Percentiles rank a stretch among this genome's conserved stretches.
These are phyloP conservation scores for Coilia nasus DNA, from an alignment of 2,797 vertebrate genomes.

Conservation along the genomic window DNA sequence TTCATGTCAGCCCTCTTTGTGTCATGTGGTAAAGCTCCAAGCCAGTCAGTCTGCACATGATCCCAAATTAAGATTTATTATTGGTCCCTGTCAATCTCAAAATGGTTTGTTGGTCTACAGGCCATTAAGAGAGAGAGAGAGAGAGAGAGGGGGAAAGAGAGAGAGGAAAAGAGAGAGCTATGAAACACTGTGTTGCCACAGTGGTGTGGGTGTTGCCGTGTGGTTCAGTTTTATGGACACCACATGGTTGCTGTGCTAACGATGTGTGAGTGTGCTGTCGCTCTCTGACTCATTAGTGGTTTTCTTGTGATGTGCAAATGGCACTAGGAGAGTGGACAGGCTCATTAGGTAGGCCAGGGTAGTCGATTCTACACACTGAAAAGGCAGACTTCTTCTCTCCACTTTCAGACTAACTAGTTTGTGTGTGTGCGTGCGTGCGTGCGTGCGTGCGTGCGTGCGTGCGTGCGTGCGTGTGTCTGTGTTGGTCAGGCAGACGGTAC, in stretches of 20 bases:
- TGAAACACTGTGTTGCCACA: not conserved
- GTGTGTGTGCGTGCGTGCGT: too few species aligned
- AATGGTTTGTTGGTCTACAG: not conserved
- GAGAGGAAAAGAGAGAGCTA: constrained; percentile 24
- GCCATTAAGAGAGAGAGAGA: not conserved
- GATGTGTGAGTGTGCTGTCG: constrained; percentile 1
- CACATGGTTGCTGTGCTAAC: not conserved
- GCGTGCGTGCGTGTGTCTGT: too few species aligned
- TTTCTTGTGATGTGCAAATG: not conserved
- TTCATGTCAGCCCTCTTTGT: not conserved
- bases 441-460: too few species aligned
- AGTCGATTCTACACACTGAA: not conserved
- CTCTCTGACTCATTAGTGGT: not conserved
- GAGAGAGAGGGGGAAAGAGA: not conserved
- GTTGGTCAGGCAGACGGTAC: too few species aligned
- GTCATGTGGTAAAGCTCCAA: not conserved
- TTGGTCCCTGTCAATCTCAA: not conserved
- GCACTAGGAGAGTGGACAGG: not conserved
- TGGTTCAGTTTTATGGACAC: not conserved
- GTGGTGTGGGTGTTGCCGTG: not conserved
- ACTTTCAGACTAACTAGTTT: not conserved
- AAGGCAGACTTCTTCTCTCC: not conserved
- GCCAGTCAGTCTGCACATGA: not conserved
- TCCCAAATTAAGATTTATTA: not conserved
- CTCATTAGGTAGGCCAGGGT: not conserved